Evolutionary conservation across 2,888 invertebrate genomes (phyloP).

Genomic region (Brachyptera putata): DNA sequence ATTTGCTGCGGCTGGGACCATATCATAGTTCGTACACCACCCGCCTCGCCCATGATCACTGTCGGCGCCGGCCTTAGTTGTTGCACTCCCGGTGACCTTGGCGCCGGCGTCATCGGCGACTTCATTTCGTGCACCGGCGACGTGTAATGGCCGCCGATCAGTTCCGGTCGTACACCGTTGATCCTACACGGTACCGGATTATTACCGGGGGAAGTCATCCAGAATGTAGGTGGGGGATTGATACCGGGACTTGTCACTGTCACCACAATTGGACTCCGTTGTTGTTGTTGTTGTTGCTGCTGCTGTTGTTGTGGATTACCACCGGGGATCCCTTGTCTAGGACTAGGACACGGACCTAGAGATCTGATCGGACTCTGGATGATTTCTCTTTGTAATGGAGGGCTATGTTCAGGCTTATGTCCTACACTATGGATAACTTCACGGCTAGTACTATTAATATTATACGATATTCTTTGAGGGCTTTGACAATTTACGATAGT

Average conservation of each 20-base stretch:
- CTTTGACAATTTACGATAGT: background rate
- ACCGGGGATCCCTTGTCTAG: slow-evolving; percentile 24
- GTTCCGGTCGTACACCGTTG: slow-evolving; percentile 78
- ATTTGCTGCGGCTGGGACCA: slow-evolving; percentile 55
- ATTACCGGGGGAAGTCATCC: slow-evolving; percentile 26
- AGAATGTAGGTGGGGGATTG: slow-evolving; percentile 33
- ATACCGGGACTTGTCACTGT: slow-evolving; percentile 20
- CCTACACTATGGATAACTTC: background rate
- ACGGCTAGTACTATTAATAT: background rate
- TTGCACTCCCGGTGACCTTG: slow-evolving; percentile 53
- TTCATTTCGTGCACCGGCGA: slow-evolving; percentile 31
- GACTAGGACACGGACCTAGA: slow-evolving; percentile 15
- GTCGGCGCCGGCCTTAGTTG: slow-evolving; percentile 69
- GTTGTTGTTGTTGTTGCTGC: slow-evolving; percentile 35
- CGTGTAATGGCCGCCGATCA: slow-evolving; percentile 57
- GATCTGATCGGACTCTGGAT: slow-evolving; percentile 40
- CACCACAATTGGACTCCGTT: slow-evolving; percentile 34
- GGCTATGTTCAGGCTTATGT: slow-evolving; percentile 38
- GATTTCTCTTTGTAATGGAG: slow-evolving; percentile 42
- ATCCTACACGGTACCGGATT: slow-evolving; percentile 48
- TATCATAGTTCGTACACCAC: slow-evolving; percentile 72
- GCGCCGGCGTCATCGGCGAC: slow-evolving; percentile 54
- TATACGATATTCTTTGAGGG: background rate
- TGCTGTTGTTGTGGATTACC: no score
- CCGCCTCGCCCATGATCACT: slow-evolving; percentile 90